Evolutionary conservation across 35 echinoderm and acorn worm genomes (phyloP), one percentile per base, ranked within the genome.

Genomic region (Holothuria glaberrima): DNA sequence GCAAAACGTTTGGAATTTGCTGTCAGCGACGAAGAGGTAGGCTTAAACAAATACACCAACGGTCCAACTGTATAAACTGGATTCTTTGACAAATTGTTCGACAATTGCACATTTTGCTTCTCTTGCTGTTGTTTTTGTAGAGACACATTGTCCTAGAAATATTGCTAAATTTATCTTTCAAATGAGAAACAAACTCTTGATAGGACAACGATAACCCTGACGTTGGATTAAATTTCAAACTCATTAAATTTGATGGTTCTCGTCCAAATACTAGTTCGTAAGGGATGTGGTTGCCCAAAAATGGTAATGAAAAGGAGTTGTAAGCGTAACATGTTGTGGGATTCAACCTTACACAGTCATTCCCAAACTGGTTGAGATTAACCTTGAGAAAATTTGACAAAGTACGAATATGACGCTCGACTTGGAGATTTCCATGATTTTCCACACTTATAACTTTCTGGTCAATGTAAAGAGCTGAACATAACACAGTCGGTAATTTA

Each of bases 1-100:
- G 90, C 65, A 73, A 92, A 87, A 61, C 68, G 59, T 33, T 77
- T 86, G 10, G 90, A 92, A 60, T 92, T 92, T 48, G 82, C 82
- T 35, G 82, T 92, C 41, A 92, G 32, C 20, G 90, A 92, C 16
- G 81, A 92, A 36, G 81, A 92, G 9, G 81, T 92, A 3, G 90
- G 81, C 66, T 92, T 87, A 36, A 54, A 92, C 3, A 92, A 41
- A 32, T 92, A 92, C 0, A 91, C 77, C 32, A 68, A 65, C 19
- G 71, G 90, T 56, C 81, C 90, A 25, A 60, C 65, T 0, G 68
- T 62, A 84, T 86, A 87, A 69, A 92, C 87, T 56, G 90, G 68
- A n/a, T n/a, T n/a, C n/a, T n/a, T n/a, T n/a, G n/a, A n/a, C n/a
- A n/a, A n/a, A n/a, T n/a, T n/a, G n/a, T 6, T 38, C 58, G 89